Percentiles rank a stretch among this genome's conserved stretches.
Evolutionary conservation across 2,888 invertebrate genomes (phyloP).

Genomic region (Nipponacmea schrenckii): DNA sequence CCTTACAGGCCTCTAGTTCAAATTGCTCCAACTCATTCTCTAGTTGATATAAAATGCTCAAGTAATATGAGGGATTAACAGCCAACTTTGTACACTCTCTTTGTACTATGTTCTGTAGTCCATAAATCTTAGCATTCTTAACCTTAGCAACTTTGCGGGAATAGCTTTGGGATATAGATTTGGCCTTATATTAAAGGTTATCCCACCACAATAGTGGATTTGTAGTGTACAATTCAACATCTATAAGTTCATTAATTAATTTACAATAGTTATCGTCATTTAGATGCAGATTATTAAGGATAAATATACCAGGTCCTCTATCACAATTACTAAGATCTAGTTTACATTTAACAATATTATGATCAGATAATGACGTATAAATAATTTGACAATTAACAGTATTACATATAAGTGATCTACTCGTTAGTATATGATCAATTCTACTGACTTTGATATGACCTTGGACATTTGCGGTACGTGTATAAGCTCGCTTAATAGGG

Average conservation of each 20-base stretch:
- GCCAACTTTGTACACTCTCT: constrained; percentile 1
- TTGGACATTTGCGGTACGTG: neutral
- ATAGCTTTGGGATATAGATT: constrained; percentile 9
- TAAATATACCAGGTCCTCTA: constrained; percentile 19
- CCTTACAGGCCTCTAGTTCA: too few relatives aligned
- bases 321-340: constrained; percentile 14
- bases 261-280: constrained; percentile 12
- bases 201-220: constrained; percentile 23
- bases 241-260: neutral
- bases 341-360: too few relatives aligned
- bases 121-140: constrained; percentile 11
- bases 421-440: neutral
- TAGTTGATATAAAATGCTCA: too few relatives aligned
- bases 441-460: neutral
- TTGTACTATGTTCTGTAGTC: constrained; percentile 13
- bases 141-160: constrained; percentile 5
- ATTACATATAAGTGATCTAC: too few relatives aligned
- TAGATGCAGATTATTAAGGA: constrained; percentile 21
- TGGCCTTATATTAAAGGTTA: constrained; percentile 23
- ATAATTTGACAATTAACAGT: too few relatives aligned
- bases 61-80: too few relatives aligned
- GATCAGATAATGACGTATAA: too few relatives aligned
- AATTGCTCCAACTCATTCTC: too few relatives aligned
- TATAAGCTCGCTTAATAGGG: neutral
- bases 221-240: neutral